Percentiles rank a stretch among this genome's conserved stretches.
Conservation (phyloP, 1,140 invertebrate species). For the honey bee (Apis mellifera) region Amel_HAv3.1 CM009932.2:13753001-13753500, state of each 20-base stretch:
- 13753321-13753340: background rate
- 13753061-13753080: constrained; percentile 14
- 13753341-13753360: background rate
- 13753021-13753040: background rate
- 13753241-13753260: background rate
- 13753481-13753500: constrained; percentile 26
- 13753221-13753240: background rate
- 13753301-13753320: background rate
- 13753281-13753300: background rate
- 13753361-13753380: background rate
- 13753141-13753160: background rate
- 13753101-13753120: background rate
- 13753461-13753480: constrained; percentile 36
- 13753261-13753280: background rate
- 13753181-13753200: background rate
- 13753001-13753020: background rate
- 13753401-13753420: constrained; percentile 20
- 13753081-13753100: constrained; percentile 3
- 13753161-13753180: no score
- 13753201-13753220: background rate
- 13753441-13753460: constrained; percentile 17
- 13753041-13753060: background rate
- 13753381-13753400: constrained; percentile 22
- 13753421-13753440: constrained; percentile 19
- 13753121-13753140: constrained; percentile 11